Conservation (phyloP, 2,797 vertebrate species). For the Hemibagrus guttatus region DNA sequence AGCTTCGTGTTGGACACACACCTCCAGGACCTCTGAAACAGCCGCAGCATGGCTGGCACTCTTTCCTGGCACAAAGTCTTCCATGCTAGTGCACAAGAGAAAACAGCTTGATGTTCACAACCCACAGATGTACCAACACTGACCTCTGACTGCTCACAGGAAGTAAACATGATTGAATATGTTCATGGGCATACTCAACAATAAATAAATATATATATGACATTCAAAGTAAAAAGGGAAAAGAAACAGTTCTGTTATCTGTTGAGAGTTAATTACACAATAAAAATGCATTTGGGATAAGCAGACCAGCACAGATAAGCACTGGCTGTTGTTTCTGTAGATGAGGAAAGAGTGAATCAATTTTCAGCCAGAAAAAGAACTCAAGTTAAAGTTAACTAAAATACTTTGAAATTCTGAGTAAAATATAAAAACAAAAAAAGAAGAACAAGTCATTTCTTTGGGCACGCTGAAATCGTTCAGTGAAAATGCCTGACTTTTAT, state of each 20-base stretch:
- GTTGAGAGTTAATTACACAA: conserved; percentile 43
- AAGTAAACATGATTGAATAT: conserved; percentile 4
- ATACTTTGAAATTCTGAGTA: not conserved
- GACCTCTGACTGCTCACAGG: conserved; percentile 10
- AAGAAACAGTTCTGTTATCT: conserved; percentile 7
- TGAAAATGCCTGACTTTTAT: not conserved
- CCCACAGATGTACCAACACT: conserved; percentile 18
- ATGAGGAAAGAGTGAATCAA: conserved; percentile 32
- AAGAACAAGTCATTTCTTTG: not conserved
- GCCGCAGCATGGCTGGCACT: conserved; percentile 7
- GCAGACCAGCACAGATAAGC: conserved; percentile 34
- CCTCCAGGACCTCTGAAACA: not conserved
- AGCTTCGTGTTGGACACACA: conserved; percentile 14
- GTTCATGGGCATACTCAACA: not conserved
- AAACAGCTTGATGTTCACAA: conserved; percentile 10
- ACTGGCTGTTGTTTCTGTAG: conserved; percentile 8
- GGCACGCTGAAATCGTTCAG: conserved; percentile 24
- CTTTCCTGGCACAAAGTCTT: conserved; percentile 6
- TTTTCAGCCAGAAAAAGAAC: conserved; percentile 18
- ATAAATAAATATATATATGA: not conserved
- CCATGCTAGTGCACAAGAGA: not conserved
- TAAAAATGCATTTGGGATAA: conserved; percentile 34
- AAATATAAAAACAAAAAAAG: not conserved
- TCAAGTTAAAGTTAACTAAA: no score
- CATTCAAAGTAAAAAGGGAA: not conserved